These are phyloP conservation scores for Arrhopalites spinosus DNA, from an alignment of 2,888 invertebrate species.

Conservation along the genomic window DNA sequence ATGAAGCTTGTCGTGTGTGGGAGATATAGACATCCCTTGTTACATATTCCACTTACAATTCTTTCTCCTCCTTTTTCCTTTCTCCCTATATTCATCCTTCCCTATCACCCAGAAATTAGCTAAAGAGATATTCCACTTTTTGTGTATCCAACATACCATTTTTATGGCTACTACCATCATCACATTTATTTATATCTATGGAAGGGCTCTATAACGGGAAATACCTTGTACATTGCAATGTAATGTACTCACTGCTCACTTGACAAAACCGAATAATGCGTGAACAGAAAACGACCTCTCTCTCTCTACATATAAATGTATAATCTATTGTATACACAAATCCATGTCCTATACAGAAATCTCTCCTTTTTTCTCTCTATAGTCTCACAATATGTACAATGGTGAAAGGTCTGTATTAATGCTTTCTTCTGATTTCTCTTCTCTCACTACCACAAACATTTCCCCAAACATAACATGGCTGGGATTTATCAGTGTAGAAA, in stretches of 20 bases:
- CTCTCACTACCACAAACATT: not conserved
- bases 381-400: too few species aligned
- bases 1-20: too few species aligned
- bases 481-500: not conserved
- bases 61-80: not conserved
- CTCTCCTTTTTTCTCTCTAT: not conserved
- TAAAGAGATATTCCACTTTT: not conserved
- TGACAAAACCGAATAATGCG: slow-evolving; percentile 45
- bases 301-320: not conserved
- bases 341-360: not conserved
- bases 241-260: slow-evolving; percentile 11
- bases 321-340: not conserved
- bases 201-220: not conserved
- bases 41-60: not conserved
- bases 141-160: not conserved
- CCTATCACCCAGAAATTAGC: too few species aligned
- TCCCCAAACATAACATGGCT: not conserved
- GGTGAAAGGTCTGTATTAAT: too few species aligned
- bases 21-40: not conserved
- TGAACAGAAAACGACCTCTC: slow-evolving; percentile 45
- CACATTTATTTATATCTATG: not conserved
- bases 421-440: not conserved
- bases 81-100: not conserved
- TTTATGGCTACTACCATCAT: not conserved
- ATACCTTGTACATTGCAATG: not conserved